Evolutionary conservation across 2,797 vertebrate genomes (phyloP), one percentile per base, ranked within the genome.

Genomic region (Sternarchorhynchus goeldii): DNA sequence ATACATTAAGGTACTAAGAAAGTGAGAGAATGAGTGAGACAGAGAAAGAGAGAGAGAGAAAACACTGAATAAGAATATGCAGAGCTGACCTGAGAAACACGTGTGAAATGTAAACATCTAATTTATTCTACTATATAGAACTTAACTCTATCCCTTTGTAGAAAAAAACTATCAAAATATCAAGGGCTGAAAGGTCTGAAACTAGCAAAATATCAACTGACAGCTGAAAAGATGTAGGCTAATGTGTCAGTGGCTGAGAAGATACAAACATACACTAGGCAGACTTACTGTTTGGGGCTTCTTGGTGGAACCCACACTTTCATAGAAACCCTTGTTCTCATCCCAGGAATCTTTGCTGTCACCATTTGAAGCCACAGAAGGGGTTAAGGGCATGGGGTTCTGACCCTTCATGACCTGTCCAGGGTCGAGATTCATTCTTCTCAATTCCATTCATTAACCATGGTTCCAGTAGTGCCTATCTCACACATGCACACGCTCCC

Each of bases 231-330:
- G 5, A 36, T 7, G 6, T 36, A 36, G 6, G n/a, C 8, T 55
- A 5, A 31, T 39, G 34, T 55, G 0, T 25, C 18, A 20, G 50
- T 64, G 39, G 72, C 65, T 66, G 6, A 32, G 32, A 7, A 53
- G 16, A 75, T 16, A 70, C 12, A 70, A 45, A 21, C 12, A 31
- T 31, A 25, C 39, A 53, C 86, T 63, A 18, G 21, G 20, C 12
- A 36, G 21, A 84, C 95, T 95, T 93, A 99, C 97, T 89, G 92
- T 90, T 90, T 95, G 95, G 21, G 96, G 94, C 17, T 95, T 96
- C 92, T 93, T 93, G 86, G 89, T 91, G 77, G 94, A 89, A 32
- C 92, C 89, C 39, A 93, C 87, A 75, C 87, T 92, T 57, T 92
- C 87, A 57, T 88, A 86, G n/a, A 87, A 81, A 73, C 83, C 87